Conservation (phyloP, 2,797 vertebrate species). For the Coregonus ussuriensis region DNA sequence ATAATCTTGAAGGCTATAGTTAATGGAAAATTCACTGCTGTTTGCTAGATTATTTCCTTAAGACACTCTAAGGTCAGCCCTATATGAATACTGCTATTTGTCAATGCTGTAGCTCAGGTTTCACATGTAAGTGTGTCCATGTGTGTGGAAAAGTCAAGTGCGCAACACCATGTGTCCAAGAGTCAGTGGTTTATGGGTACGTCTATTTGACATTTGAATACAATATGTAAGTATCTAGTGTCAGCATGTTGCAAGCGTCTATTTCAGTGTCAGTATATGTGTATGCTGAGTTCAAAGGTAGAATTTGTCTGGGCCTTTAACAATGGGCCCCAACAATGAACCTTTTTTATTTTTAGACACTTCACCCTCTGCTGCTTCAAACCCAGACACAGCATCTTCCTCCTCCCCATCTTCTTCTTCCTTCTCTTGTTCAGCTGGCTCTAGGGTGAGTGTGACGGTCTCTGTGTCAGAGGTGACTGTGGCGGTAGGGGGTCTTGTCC, state of each 20-base stretch:
- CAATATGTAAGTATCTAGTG: background rate
- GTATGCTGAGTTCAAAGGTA: background rate
- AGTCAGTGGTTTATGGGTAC: background rate
- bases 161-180: background rate
- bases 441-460: slow-evolving; percentile 64
- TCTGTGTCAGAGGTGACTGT: slow-evolving; percentile 54
- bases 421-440: slow-evolving; percentile 69
- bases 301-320: background rate
- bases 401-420: slow-evolving; percentile 15
- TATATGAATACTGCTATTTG: background rate
- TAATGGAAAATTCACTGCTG: background rate
- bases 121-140: background rate
- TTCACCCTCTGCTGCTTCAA: slow-evolving; percentile 40
- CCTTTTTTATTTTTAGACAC: slow-evolving; percentile 52
- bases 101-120: background rate
- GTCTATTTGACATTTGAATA: background rate
- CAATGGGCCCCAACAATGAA: slow-evolving; percentile 32
- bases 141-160: background rate
- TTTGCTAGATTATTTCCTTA: background rate
- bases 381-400: slow-evolving; percentile 35
- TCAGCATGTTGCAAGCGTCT: background rate
- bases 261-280: background rate
- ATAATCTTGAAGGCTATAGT: background rate
- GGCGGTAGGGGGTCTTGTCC: slow-evolving; percentile 49
- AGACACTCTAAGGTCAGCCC: background rate